phyloP scores from a whole-genome alignment of 1,140 invertebrate species.

The Caenorhabditis tropicalis region DNA sequence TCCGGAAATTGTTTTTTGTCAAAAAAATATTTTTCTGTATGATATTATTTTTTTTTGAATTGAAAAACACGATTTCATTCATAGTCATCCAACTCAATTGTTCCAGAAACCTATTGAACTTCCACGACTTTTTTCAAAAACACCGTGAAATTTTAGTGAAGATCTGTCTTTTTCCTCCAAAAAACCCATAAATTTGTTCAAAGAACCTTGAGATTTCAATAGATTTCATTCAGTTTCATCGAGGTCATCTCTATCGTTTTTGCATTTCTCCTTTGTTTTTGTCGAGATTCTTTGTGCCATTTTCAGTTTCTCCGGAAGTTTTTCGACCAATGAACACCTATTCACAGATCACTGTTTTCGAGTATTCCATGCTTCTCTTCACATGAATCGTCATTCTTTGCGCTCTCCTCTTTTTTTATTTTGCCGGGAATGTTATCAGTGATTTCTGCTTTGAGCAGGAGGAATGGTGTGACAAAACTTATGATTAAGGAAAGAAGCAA shows the following conservation, averaged over 20 bases:
- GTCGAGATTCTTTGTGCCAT: no score
- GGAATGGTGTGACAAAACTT: constrained; percentile 22
- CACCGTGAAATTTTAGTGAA: no score
- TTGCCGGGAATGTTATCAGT: background rate
- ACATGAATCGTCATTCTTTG: constrained; percentile 21
- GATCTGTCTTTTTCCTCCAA: background rate
- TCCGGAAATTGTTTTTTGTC: background rate
- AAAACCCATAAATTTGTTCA: background rate
- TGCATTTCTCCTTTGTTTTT: background rate
- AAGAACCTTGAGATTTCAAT: background rate
- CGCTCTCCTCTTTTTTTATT: background rate
- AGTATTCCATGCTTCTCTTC: background rate
- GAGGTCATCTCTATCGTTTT: background rate
- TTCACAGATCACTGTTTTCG: background rate
- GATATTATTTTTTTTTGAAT: no score
- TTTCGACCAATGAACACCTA: background rate
- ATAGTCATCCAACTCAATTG: no score
- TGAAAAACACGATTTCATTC: no score
- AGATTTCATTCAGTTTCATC: background rate
- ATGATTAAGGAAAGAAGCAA: background rate
- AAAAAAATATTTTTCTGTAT: no score
- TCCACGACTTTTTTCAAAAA: no score
- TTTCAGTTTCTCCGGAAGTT: no score
- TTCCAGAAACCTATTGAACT: no score
- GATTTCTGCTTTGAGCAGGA: constrained; percentile 2